A percentile compares a stretch with the other conserved stretches of the same genome.
Conservation (phyloP, 30 jellyfish, hydroid and myxozoan species). For the Hydra vulgaris region DNA sequence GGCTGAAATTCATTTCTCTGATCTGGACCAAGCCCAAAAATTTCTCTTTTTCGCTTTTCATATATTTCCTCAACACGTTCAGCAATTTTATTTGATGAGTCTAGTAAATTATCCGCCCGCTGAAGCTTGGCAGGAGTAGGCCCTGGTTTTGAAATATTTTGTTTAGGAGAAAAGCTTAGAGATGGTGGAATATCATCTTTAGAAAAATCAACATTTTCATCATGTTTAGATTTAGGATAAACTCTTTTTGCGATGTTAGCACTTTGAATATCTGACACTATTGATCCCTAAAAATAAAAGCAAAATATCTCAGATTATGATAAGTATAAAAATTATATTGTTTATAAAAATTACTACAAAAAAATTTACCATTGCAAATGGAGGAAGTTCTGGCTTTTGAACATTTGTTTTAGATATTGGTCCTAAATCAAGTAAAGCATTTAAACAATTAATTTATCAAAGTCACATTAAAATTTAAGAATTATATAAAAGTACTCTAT, state of each 20-base stretch:
- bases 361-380: slow-evolving; percentile 5
- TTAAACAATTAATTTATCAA: too few species aligned
- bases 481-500: too few species aligned
- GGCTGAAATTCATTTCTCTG: background rate
- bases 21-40: slow-evolving; percentile 12
- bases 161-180: background rate
- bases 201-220: background rate
- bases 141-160: background rate
- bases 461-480: too few species aligned
- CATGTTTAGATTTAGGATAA: slow-evolving; percentile 1
- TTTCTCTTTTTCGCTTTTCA: slow-evolving; percentile 30
- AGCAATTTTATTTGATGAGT: background rate
- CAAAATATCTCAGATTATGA: background rate
- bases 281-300: background rate
- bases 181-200: background rate
- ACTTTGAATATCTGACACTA: background rate
- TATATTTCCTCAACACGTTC: slow-evolving; percentile 30
- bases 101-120: background rate
- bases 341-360: background rate
- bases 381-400: background rate
- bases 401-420: background rate
- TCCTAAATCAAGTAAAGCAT: background rate
- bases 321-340: background rate
- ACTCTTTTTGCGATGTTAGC: background rate
- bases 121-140: background rate